Percentiles rank a stretch among this genome's conserved stretches.
phyloP scores from a whole-genome alignment of 2,888 invertebrate genomes.

The Podabrus alpinus region DNA sequence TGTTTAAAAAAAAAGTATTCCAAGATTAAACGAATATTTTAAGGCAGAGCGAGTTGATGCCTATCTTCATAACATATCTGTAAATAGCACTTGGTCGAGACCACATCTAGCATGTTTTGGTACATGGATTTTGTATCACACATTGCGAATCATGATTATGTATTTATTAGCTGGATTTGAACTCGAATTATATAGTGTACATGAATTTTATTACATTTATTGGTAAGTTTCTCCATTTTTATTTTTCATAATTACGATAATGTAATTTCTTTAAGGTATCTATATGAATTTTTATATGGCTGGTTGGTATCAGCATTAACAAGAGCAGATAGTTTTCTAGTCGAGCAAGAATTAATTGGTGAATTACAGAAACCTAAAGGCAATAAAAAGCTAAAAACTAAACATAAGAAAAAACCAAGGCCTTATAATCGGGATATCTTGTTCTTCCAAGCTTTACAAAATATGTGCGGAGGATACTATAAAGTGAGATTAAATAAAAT shows the following conservation, averaged over 20 bases:
- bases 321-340: constrained; percentile 83
- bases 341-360: constrained; percentile 65
- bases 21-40: background rate
- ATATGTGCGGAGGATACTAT: constrained; percentile 93
- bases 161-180: constrained; percentile 94
- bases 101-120: constrained; percentile 85
- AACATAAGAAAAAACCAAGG: constrained; percentile 63
- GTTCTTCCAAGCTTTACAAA: constrained; percentile 89
- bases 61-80: constrained; percentile 70
- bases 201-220: constrained; percentile 95
- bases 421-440: constrained; percentile 83
- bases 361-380: constrained; percentile 57
- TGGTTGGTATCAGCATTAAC: constrained; percentile 91
- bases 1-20: background rate
- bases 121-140: constrained; percentile 95
- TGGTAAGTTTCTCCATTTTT: constrained; percentile 63
- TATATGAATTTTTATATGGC: constrained; percentile 92
- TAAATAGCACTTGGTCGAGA: constrained; percentile 70
- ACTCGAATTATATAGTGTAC: constrained; percentile 91
- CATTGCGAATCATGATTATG: constrained; percentile 88
- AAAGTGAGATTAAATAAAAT: constrained; percentile 60
- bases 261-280: constrained; percentile 65
- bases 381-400: constrained; percentile 68
- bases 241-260: background rate
- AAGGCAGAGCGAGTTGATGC: constrained; percentile 91